Conservation (phyloP, 2,888 invertebrate genomes). For the Deroplatys truncata region DNA sequence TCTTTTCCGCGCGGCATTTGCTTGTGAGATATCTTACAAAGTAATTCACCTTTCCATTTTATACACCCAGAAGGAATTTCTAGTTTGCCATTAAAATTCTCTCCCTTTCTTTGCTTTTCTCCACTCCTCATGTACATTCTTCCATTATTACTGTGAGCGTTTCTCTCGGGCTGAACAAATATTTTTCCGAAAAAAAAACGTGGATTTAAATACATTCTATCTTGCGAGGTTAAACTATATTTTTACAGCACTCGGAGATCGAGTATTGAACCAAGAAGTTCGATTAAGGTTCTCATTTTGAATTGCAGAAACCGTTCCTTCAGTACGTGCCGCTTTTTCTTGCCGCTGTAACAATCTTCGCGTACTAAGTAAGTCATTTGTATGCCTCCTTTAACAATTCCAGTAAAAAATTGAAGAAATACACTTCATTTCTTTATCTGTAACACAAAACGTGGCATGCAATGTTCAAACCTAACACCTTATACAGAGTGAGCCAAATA, state of each 20-base stretch:
- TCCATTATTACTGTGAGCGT: not conserved
- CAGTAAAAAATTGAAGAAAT: too few relatives aligned
- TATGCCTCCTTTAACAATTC: too few relatives aligned
- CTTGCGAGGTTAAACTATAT: not conserved
- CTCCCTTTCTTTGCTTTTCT: not conserved
- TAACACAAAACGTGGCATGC: too few relatives aligned
- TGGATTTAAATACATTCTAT: not conserved
- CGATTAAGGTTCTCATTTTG: not conserved
- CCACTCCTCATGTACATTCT: not conserved
- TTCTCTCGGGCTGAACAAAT: not conserved
- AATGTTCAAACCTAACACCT: too few relatives aligned
- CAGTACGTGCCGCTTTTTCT: too few relatives aligned
- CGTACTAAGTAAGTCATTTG: too few relatives aligned
- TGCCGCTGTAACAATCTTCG: too few relatives aligned
- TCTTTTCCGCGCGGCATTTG: too few relatives aligned
- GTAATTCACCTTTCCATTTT: not conserved
- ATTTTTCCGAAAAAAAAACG: not conserved
- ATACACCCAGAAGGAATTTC: not conserved
- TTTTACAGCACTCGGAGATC: not conserved
- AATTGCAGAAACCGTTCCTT: not conserved
- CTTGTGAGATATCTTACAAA: not conserved
- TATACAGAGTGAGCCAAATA: too few relatives aligned
- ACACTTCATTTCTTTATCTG: too few relatives aligned
- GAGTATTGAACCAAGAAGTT: not conserved
- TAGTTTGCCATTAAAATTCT: not conserved